Base-by-base conservation (phyloP, 1,140 invertebrate species). In the Drosophila micromelanica region DNA sequence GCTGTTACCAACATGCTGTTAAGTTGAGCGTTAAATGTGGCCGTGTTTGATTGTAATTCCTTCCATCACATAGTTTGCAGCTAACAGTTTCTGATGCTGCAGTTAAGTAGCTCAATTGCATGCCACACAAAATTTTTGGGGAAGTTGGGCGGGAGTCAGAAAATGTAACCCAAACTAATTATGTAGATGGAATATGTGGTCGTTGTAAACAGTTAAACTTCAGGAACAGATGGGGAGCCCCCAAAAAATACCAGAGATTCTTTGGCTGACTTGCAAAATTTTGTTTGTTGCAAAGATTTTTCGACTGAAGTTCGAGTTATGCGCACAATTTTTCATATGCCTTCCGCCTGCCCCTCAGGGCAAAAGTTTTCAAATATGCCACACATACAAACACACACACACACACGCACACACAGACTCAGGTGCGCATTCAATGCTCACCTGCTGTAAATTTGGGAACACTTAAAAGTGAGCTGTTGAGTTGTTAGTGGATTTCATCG, bases 341-440 rank as follows among this genome's bases (percentile, higher is more conserved):
- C 23, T 45, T 9, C 6, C 38, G 27, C 27, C 27, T 27, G 27
- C 27, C 27, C 27, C 27, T 23, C n/a, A 13, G 17, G 38, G 46
- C 52, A 54, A 77, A 77, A 77, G 23, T 77, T 77, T 73, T 73
- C 74, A 55, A 77, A 77, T 73, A 73, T 69, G 74, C 54, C 57
- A 45, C n/a, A 46, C 9, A 54, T 54, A 62, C 38, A 48, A 59
- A 52, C 32, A 57, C 57, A 59, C 13, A 9, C 15, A 45, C n/a
- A 40, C 46, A 51, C 48, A 32, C 27, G 32, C 57, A 43, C 23
- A 54, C n/a, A 52, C 27, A 15, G n/a, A n/a, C n/a, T n/a, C n/a
- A 63, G 12, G 35, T 8, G 40, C 17, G 9, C 23, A 52, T 4
- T 52, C 49, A 37, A 54, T 56, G 54, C 35, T 48, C 46, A 70